phyloP scores from a whole-genome alignment of 2,113 vertebrate species.

The Tauraco erythrolophus region DNA sequence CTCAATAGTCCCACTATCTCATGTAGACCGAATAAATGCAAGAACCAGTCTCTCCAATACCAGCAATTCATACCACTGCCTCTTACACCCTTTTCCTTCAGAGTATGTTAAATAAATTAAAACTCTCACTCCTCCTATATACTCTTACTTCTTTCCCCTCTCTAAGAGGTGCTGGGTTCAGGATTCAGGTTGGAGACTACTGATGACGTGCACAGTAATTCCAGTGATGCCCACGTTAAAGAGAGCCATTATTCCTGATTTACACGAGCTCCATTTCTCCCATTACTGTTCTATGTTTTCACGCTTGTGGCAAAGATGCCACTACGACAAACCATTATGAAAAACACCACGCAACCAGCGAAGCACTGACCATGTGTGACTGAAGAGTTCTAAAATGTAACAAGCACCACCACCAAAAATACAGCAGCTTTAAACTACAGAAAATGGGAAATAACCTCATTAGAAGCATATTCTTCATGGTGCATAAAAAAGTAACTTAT shows the following conservation, averaged over 20 bases:
- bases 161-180: not conserved
- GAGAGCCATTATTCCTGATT: not conserved
- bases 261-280: not conserved
- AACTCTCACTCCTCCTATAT: not conserved
- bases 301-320: not conserved
- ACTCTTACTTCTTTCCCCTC: not conserved
- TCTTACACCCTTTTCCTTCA: not conserved
- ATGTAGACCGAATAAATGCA: accelerated
- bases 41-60: too few relatives aligned
- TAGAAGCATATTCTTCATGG: not conserved
- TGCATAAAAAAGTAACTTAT: not conserved
- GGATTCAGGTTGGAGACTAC: not conserved
- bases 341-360: not conserved
- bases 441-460: not conserved
- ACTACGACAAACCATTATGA: not conserved
- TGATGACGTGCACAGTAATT: not conserved
- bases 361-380: not conserved
- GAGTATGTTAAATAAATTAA: not conserved
- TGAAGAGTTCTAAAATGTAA: not conserved
- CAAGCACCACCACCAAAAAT: not conserved
- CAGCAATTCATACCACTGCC: not conserved
- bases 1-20: not conserved
- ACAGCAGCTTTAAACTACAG: not conserved
- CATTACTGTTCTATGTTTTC: not conserved
- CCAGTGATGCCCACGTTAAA: not conserved